A percentile compares a stretch with the other conserved stretches of the same genome.
Conservation (phyloP, 2,888 invertebrate genomes). For the Callyntrura sp. region DNA sequence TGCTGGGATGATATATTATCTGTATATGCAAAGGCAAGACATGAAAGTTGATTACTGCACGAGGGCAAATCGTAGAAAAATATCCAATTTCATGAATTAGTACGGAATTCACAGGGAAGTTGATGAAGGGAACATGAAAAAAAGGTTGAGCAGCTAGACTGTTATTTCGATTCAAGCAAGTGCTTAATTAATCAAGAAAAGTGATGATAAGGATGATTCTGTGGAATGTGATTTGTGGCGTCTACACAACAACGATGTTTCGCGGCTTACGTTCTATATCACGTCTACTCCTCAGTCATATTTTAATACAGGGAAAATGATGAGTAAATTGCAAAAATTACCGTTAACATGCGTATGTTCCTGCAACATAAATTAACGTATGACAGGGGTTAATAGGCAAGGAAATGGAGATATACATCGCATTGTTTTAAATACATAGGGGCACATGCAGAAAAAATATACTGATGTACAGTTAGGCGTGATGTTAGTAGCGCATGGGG, state of each 20-base stretch:
- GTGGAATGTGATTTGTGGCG: neutral
- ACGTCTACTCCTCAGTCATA: neutral
- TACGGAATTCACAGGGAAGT: neutral
- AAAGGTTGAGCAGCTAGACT: neutral
- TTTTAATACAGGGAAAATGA: neutral
- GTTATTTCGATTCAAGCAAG: neutral
- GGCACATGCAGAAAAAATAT: too few species aligned
- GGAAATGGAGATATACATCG: neutral
- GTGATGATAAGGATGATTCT: neutral
- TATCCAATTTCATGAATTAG: neutral
- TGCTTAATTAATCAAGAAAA: neutral
- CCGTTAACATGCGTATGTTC: slow-evolving; percentile 37
- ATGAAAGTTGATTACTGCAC: neutral
- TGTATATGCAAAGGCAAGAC: too few species aligned
- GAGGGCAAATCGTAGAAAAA: neutral
- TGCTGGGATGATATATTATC: too few species aligned
- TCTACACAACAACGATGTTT: too few species aligned
- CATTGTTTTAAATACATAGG: too few species aligned
- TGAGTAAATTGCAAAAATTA: slow-evolving; percentile 28
- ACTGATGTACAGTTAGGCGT: too few species aligned
- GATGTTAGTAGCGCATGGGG: too few species aligned
- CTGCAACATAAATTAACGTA: slow-evolving; percentile 47
- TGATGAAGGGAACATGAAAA: neutral
- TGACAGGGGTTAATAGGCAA: neutral
- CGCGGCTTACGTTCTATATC: too few species aligned